A percentile compares a stretch with the other conserved stretches of the same genome.
Evolutionary conservation across 1,140 invertebrate species (phyloP).

Genomic region (Oncopodura yosiiana): DNA sequence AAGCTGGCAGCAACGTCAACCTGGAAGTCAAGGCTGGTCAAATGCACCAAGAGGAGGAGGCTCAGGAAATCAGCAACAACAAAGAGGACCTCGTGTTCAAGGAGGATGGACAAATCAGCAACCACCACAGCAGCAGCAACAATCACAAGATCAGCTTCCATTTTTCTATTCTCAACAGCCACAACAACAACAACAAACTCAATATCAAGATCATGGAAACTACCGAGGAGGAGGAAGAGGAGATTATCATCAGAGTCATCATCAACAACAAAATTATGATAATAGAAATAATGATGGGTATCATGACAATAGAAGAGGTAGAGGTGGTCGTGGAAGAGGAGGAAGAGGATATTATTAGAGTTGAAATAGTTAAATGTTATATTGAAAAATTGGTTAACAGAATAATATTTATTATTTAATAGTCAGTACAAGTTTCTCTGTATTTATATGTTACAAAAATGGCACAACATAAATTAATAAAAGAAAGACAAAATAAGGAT

Average conservation of each 20-base stretch:
- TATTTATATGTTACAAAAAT: too few relatives aligned
- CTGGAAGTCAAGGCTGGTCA: slow-evolving; percentile 12
- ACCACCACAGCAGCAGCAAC: too few relatives aligned
- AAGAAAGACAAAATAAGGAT: too few relatives aligned
- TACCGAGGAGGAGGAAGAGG: slow-evolving; percentile 35
- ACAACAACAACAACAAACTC: too few relatives aligned
- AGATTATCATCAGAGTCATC: slow-evolving; percentile 35
- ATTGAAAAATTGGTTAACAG: too few relatives aligned
- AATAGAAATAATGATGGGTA: slow-evolving; percentile 37
- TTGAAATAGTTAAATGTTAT: too few relatives aligned
- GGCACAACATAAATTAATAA: too few relatives aligned
- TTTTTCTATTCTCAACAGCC: too few relatives aligned
- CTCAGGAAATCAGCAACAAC: slow-evolving; percentile 38
- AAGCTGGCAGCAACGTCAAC: slow-evolving; percentile 64
- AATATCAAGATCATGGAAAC: too few relatives aligned
- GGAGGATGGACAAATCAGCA: slow-evolving; percentile 36
- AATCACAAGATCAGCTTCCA: neutral
- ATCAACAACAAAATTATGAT: slow-evolving; percentile 34
- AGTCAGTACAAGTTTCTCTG: too few relatives aligned
- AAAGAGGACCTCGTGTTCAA: slow-evolving; percentile 33
- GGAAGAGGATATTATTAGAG: too few relatives aligned
- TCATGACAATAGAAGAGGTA: slow-evolving; percentile 28
- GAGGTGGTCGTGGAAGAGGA: slow-evolving; percentile 4
- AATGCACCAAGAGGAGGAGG: slow-evolving; percentile 10
- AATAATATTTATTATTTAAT: too few relatives aligned